Evolutionary conservation across 2,888 invertebrate genomes (phyloP).

Genomic region (Nephrotoma guestfalica): DNA sequence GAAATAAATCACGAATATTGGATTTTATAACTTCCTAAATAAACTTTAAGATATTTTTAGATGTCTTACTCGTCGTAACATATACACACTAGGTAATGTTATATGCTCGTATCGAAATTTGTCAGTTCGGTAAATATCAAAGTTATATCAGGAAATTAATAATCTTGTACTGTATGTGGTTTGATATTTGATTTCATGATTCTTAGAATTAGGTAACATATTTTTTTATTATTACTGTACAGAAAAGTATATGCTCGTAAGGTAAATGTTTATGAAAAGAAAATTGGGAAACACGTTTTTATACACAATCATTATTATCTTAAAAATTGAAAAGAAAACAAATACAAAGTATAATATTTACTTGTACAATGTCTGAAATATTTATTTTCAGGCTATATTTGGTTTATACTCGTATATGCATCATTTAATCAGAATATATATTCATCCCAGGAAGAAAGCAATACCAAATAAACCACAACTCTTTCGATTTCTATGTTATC

Average conservation of each 20-base stretch:
- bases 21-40: not conserved
- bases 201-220: not conserved
- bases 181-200: not conserved
- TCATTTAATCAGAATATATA: not conserved
- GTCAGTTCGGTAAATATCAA: not conserved
- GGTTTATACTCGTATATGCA: not conserved
- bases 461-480: too few species aligned
- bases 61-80: not conserved
- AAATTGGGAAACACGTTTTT: not conserved
- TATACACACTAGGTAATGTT: not conserved
- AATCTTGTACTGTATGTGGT: not conserved
- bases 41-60: not conserved
- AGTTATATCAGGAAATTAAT: not conserved
- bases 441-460: not conserved
- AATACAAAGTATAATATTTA: not conserved
- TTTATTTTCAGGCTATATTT: not conserved
- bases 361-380: not conserved
- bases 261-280: not conserved
- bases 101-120: not conserved
- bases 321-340: not conserved
- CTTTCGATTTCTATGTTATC: too few species aligned
- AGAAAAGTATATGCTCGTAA: not conserved
- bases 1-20: not conserved
- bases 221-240: not conserved
- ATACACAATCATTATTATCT: not conserved